These are phyloP conservation scores for Entomobrya multifasciata DNA, from an alignment of 2,888 invertebrate species.

Conservation along the genomic window DNA sequence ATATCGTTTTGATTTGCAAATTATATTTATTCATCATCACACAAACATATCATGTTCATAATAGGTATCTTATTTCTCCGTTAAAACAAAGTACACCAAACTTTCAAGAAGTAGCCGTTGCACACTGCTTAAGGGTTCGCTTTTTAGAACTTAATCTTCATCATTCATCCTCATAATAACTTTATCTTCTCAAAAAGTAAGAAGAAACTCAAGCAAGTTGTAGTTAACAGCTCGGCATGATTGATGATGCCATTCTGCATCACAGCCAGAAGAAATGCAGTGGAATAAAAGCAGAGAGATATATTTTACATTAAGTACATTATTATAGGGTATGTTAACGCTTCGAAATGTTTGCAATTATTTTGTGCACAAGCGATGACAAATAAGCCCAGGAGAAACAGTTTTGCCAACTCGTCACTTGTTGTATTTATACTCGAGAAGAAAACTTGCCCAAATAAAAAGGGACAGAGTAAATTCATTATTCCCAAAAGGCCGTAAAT, in stretches of 20 bases:
- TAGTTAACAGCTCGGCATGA: constrained; percentile 29
- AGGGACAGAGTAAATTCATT: not conserved
- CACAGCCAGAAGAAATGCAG: not conserved
- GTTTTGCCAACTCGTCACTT: not conserved
- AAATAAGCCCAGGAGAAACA: too few species aligned
- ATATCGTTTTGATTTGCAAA: not conserved
- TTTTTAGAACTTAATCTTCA: constrained; percentile 53
- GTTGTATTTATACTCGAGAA: not conserved
- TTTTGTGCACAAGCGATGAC: not conserved
- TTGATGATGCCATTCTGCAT: constrained; percentile 42
- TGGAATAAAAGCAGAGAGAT: constrained; percentile 15
- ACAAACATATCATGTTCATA: not conserved
- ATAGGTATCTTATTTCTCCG: too few species aligned
- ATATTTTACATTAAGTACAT: not conserved
- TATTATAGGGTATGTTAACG: not conserved
- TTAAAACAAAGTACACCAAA: not conserved
- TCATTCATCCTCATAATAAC: not conserved
- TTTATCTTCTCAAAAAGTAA: constrained; percentile 41
- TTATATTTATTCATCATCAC: too few species aligned
- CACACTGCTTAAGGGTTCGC: not conserved
- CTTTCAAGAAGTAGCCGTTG: not conserved
- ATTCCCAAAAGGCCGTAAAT: not conserved
- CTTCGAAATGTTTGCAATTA: constrained; percentile 1
- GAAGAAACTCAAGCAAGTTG: constrained; percentile 10
- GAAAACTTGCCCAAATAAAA: too few species aligned